A percentile compares a stretch with the other conserved stretches of the same genome.
These are phyloP conservation scores for Pipra filicauda DNA, from an alignment of 2,113 vertebrate genomes.

Conservation along the genomic window DNA sequence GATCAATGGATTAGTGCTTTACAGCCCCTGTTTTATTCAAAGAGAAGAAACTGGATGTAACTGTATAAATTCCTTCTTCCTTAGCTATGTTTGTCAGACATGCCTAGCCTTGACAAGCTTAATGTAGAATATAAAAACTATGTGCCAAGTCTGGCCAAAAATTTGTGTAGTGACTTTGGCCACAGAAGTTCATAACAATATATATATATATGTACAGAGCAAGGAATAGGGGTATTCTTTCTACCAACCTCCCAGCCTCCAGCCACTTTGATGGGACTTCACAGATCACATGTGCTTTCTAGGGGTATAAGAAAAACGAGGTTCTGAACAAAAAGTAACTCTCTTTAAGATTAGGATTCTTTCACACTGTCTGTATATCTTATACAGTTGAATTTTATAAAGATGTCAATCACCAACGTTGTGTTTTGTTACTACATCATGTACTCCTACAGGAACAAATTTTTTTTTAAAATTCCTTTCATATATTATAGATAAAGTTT, in stretches of 20 bases:
- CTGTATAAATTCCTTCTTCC: not conserved
- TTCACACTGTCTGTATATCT: not conserved
- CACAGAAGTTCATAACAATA: not conserved
- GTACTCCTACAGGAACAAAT: not conserved
- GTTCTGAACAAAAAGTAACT: not conserved
- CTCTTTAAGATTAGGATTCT: not conserved
- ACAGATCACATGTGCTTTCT: not conserved
- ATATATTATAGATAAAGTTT: not conserved
- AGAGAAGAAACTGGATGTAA: not conserved
- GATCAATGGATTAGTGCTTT: not conserved
- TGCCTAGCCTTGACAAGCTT: not conserved
- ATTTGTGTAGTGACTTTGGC: no score
- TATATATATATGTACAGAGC: not conserved
- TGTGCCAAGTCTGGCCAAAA: not conserved
- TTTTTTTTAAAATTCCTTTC: fast-evolving
- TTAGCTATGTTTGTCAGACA: not conserved
- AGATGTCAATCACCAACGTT: not conserved
- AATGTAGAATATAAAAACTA: not conserved
- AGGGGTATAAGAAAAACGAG: not conserved
- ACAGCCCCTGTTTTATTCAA: not conserved
- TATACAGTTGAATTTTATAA: not conserved
- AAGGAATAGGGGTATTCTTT: not conserved
- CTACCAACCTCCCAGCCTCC: not conserved
- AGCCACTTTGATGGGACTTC: not conserved
- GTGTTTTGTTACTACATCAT: fast-evolving